Percentiles rank a stretch among this genome's conserved stretches.
Conservation (phyloP, 2,113 vertebrate genomes). For the Pedetes capensis region DNA sequence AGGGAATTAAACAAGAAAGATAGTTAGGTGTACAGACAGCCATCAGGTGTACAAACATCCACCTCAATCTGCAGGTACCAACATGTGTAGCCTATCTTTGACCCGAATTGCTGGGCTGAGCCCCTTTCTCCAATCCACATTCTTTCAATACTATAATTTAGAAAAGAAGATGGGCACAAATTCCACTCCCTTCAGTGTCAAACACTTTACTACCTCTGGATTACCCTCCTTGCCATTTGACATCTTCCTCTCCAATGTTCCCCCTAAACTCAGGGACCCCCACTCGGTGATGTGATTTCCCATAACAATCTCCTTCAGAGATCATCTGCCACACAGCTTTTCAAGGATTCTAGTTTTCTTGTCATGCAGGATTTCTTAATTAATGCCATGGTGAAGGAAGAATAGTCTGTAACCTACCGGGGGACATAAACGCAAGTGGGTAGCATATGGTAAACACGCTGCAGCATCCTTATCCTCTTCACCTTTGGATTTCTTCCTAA, state of each 20-base stretch:
- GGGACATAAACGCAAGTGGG: neutral
- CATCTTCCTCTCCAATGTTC: neutral
- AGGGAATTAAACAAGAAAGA: neutral
- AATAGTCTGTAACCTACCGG: neutral
- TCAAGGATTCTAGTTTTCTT: neutral
- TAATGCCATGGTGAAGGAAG: neutral
- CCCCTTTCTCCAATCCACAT: neutral
- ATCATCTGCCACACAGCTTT: neutral
- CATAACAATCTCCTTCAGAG: neutral
- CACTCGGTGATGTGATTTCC: neutral
- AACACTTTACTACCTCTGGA: neutral
- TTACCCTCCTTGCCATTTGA: neutral
- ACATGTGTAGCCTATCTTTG: neutral
- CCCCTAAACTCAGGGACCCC: neutral
- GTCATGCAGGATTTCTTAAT: neutral
- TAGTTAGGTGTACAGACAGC: neutral
- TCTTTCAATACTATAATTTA: neutral
- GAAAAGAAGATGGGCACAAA: neutral
- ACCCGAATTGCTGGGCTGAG: neutral
- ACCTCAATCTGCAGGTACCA: neutral
- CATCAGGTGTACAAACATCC: too few relatives aligned
- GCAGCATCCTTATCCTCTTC: neutral
- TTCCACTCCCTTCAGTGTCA: neutral
- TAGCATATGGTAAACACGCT: neutral
- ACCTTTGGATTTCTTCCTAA: neutral